These are phyloP conservation scores for Gephyroberyx darwinii DNA, from an alignment of 2,797 vertebrate species.

Conservation along the genomic window DNA sequence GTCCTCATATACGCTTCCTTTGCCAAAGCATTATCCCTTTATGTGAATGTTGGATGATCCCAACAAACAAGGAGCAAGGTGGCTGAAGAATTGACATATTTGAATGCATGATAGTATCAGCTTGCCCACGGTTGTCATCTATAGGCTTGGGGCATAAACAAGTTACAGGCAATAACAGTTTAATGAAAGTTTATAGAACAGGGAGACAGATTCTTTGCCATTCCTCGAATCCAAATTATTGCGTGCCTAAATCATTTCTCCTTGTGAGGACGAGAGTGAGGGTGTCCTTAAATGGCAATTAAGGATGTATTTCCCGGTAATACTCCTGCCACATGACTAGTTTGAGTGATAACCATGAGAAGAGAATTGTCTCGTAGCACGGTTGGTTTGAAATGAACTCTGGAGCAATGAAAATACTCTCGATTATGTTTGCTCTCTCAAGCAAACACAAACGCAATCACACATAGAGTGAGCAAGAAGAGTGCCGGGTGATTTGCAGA, in stretches of 20 bases:
- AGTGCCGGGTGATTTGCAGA: conserved; percentile 27
- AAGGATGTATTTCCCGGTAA: conserved; percentile 57
- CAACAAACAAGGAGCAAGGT: conserved; percentile 16
- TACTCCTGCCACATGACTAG: conserved; percentile 45
- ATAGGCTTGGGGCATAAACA: conserved; percentile 53
- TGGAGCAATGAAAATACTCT: conserved; percentile 54
- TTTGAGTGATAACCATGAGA: conserved; percentile 60
- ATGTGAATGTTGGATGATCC: not conserved
- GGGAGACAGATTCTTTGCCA: conserved; percentile 45
- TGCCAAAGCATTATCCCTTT: not conserved
- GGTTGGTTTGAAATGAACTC: conserved; percentile 55
- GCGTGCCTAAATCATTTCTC: conserved; percentile 60
- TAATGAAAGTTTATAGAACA: conserved; percentile 64
- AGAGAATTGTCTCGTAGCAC: conserved; percentile 36
- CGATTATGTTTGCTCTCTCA: conserved; percentile 49
- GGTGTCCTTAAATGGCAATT: conserved; percentile 75
- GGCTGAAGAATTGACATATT: not conserved
- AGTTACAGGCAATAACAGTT: conserved; percentile 47
- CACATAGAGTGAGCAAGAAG: not conserved
- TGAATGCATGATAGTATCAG: conserved; percentile 10
- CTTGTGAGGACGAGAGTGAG: conserved; percentile 60
- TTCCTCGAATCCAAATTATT: conserved; percentile 55
- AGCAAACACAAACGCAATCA: conserved; percentile 44
- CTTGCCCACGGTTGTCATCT: conserved; percentile 9
- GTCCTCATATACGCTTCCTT: not conserved